Base-by-base conservation (phyloP, 2,888 invertebrate species). In the Macrophya alboannulata region DNA sequence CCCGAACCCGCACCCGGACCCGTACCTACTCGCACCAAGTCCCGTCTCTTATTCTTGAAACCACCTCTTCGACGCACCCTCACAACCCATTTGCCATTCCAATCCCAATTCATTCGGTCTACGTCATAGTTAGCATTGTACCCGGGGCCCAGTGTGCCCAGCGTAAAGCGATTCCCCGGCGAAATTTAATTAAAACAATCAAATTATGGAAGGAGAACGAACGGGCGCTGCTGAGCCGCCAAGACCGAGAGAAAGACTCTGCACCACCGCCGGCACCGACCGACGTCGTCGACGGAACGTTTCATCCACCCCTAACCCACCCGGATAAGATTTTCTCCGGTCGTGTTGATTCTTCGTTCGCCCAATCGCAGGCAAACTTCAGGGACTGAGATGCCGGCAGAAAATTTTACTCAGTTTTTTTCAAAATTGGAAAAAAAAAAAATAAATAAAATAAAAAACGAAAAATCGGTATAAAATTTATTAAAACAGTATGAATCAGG, bases 141-240 rank as follows among this genome's bases (percentile, higher is more conserved):
- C 90, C 87, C 88, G 89, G 89, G 89, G 90, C 90, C 90, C 90
- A 89, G 91, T 90, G 89, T 92, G 91, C 92, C 93, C 92, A 90
- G 90, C 91, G 92, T 92, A 92, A 93, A 93, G 91, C 91, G 92
- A 93, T 93, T 92, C 92, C 89, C 91, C 90, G 87, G 88, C 90
- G 90, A 93, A 93, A 93, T 93, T 93, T 93, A 93, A 93, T 93
- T 93, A 93, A 93, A 93, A 93, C 93, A 93, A 93, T 93, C 93
- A 93, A 93, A 92, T 93, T 93, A 93, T 92, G 92, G 92, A 90
- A 92, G 92, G 91, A 93, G 90, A 90, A 84, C 87, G 90, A 90
- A 84, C 87, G 82, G 90, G 90, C 87, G 90, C 90, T 92, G 90
- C 90, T 91, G 90, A 91, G 90, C 90, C 90, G 90, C 90, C 89